Evolutionary conservation across 2,113 vertebrate species (phyloP).

Genomic region (Pluvianellus socialis): DNA sequence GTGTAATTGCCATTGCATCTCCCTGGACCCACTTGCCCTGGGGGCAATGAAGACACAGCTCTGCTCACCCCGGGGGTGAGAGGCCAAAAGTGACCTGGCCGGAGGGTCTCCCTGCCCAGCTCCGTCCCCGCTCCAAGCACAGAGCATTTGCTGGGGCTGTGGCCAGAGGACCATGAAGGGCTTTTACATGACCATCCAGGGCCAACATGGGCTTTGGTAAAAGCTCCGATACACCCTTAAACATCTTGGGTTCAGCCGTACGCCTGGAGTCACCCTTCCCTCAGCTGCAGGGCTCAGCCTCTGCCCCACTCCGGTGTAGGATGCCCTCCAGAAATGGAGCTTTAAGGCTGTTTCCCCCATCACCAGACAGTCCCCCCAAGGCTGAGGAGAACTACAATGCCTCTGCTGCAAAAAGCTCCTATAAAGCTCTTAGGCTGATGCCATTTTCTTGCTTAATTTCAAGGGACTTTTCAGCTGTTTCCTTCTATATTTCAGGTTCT

Average conservation of each 20-base stretch:
- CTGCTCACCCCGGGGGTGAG: too few relatives aligned
- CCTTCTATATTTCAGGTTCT: background rate
- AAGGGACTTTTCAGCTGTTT: background rate
- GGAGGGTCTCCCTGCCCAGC: fast-evolving
- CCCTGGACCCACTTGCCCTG: fast-evolving
- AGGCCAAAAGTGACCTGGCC: background rate
- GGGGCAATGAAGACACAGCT: background rate
- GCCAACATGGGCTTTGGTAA: background rate
- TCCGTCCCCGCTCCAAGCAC: fast-evolving
- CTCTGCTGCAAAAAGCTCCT: background rate
- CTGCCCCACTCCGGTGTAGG: fast-evolving
- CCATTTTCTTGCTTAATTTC: background rate
- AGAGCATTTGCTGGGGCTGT: background rate
- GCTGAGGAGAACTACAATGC: background rate
- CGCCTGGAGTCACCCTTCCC: background rate
- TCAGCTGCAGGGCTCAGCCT: background rate
- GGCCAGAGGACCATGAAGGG: background rate
- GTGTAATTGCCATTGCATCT: background rate
- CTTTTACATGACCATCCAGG: background rate
- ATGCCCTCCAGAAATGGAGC: background rate
- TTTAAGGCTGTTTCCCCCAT: background rate
- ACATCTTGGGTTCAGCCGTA: background rate
- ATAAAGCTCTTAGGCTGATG: background rate
- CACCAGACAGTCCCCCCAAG: background rate
- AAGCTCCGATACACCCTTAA: background rate